Evolutionary conservation across 2,888 invertebrate genomes (phyloP), one percentile per base, ranked within the genome.

Genomic region (Diarsia brunnea): DNA sequence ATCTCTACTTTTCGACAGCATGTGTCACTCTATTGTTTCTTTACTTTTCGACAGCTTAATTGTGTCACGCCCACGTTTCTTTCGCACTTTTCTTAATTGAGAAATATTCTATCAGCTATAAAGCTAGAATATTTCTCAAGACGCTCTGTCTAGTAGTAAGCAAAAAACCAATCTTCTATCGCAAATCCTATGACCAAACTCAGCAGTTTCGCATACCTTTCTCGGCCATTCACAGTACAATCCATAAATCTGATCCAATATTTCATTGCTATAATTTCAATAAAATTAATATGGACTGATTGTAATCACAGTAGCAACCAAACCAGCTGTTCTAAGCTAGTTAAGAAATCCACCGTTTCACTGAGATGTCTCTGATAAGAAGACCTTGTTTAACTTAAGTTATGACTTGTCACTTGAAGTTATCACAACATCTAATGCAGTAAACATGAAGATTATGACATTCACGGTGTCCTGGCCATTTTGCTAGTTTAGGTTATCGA

Each of bases 361-460:
- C 80, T 68, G 63, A 84, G 84, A 84, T 84, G 68, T 19, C 2
- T 43, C 4, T 58, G 75, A 79, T 82, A 75, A 72, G 65, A 61
- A 16, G 72, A 73, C 78, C 73, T 76, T 80, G 78, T 85, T 76
- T 60, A 45, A 53, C 1, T 55, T 64, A 78, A 85, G 58, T 85
- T 73, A 79, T 63, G 21, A 27, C 65, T 72, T 73, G 79, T 69
- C 69, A 78, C 65, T 78, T 67, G 27, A 38, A 78, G 75, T 81
- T 85, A 85, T 83, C 85, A 53, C 12, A 11, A 7, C 60, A 85
- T 85, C 85, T 78, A 12, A 72, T 38, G 68, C 64, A 70, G 66
- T 83, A 74, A 80, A 85, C 75, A 75, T 77, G 51, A 51, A 69
- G 69, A 82, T 85, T 81, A 81, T 83, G 83, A 85, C 78, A 79